Evolutionary conservation across 2,797 vertebrate genomes (phyloP).

Genomic region (Coregonus sp.): DNA sequence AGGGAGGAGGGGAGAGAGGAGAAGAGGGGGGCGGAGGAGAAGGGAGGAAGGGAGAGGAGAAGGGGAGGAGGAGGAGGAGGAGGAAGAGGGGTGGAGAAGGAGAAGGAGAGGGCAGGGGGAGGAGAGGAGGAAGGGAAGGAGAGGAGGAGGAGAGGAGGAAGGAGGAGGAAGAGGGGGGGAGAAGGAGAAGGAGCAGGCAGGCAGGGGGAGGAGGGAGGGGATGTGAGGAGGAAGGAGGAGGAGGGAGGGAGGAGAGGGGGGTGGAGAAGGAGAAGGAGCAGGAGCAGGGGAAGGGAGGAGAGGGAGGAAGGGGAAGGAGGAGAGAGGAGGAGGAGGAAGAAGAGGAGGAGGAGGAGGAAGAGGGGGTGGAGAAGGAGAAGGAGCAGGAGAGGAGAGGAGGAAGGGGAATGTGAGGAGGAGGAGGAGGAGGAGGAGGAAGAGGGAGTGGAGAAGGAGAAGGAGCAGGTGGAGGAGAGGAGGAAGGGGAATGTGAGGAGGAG

Average conservation of each 20-base stretch:
- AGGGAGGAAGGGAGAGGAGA: not conserved
- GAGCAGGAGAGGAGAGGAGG: not conserved
- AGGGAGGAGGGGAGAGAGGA: not conserved
- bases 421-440: not conserved
- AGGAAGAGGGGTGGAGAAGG: not conserved
- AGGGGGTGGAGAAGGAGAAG: no score
- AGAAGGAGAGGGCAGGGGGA: no score
- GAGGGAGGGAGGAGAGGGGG: no score
- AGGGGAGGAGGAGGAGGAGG: not conserved
- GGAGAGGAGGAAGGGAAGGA: not conserved
- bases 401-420: not conserved
- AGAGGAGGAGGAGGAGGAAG: not conserved
- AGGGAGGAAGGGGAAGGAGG: no score
- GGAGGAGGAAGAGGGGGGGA: not conserved
- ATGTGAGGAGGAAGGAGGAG: not conserved
- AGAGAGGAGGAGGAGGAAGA: not conserved
- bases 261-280: no score
- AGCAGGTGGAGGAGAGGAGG: not conserved
- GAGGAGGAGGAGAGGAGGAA: not conserved
- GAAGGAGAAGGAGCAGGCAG: not conserved
- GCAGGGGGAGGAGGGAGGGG: not conserved
- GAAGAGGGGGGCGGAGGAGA: not conserved
- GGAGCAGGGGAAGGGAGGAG: not conserved
- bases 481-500: not conserved
- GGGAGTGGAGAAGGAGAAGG: not conserved